Evolutionary conservation across 2,797 vertebrate species (phyloP), one percentile per base, ranked within the genome.

Genomic region (Numenius phaeopus): DNA sequence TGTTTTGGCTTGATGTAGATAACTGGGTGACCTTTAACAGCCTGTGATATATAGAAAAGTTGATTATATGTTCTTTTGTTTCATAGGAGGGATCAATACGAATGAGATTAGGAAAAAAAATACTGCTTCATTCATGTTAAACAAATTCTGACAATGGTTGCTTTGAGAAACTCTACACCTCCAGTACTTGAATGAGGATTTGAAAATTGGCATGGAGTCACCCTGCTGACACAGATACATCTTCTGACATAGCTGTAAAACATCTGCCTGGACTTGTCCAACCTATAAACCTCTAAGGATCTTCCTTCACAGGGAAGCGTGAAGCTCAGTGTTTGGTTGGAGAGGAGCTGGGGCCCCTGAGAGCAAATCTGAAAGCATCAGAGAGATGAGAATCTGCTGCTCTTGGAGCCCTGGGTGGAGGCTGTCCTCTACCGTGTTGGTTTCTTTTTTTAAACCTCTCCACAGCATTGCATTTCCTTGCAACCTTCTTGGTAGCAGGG

Each of bases 1-100:
- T 40, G 32, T 94, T 94, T 93, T 95, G 91, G 40, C 24, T 83
- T 83, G 83, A 73, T 37, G 37, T 47, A 80, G 79, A 11, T 83
- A 83, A 47, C 82, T 75, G n/a, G 6, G 19, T 94, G 96, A 94
- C 95, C 94, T 97, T 97, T 94, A 94, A 24, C 69, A 91, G 91
- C 49, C 82, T 90, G 61, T 87, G 83, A 95, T 90, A 71, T 87
- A 94, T 88, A 77, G 93, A 88, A 93, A 91, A 94, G 75, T 42
- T 91, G 95, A 94, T 96, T 79, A 69, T 27, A 50, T 37, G 82
- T 81, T 90, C 79, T 71, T 94, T 78, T 58, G 49, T 93, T 97
- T 94, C 72, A 67, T 52, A 61, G 67, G 57, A 73, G 29, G 40
- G 79, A 93, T 97, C 94, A 75, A 90, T 96, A 91, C 2, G 18